Conservation (phyloP, 2,113 vertebrate species). For the Lipophrys pholis region DNA sequence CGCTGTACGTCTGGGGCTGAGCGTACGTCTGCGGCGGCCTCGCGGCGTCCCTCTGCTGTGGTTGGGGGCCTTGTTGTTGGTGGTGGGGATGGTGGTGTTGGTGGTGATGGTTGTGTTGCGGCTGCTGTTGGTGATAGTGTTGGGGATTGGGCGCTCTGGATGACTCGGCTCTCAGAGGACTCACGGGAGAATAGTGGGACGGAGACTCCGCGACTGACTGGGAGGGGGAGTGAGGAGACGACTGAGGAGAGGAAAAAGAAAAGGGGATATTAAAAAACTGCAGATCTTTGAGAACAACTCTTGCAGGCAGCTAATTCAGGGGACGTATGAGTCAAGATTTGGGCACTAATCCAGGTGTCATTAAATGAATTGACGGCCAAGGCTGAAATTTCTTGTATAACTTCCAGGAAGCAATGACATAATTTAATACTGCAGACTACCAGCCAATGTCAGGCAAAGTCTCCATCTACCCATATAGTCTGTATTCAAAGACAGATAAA, state of each 20-base stretch:
- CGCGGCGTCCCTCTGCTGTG: slow-evolving; percentile 49
- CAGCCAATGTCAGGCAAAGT: slow-evolving; percentile 2
- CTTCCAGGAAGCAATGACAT: slow-evolving; percentile 20
- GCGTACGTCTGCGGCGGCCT: slow-evolving; percentile 33
- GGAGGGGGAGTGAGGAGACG: slow-evolving; percentile 49
- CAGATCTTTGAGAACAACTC: not conserved
- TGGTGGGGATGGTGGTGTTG: slow-evolving; percentile 52
- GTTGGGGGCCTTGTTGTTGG: slow-evolving; percentile 45
- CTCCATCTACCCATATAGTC: not conserved
- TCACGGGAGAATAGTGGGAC: slow-evolving; percentile 77
- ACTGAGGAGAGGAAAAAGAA: slow-evolving; percentile 6
- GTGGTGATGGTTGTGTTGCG: slow-evolving; percentile 64
- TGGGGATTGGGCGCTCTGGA: slow-evolving; percentile 83
- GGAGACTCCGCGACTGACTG: slow-evolving; percentile 58
- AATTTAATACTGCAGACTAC: slow-evolving; percentile 18
- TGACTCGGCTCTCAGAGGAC: slow-evolving; percentile 88
- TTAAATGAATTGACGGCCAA: slow-evolving; percentile 10
- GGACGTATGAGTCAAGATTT: slow-evolving; percentile 9
- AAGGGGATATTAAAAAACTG: not conserved
- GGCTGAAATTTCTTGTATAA: slow-evolving; percentile 27
- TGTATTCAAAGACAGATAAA: no score
- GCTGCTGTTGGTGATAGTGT: slow-evolving; percentile 55
- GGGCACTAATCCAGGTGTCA: slow-evolving; percentile 17
- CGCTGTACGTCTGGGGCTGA: slow-evolving; percentile 18
- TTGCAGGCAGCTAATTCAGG: not conserved